These are phyloP conservation scores for Melikaiella ostensackeni DNA, from an alignment of 2,888 invertebrate species.

Conservation along the genomic window DNA sequence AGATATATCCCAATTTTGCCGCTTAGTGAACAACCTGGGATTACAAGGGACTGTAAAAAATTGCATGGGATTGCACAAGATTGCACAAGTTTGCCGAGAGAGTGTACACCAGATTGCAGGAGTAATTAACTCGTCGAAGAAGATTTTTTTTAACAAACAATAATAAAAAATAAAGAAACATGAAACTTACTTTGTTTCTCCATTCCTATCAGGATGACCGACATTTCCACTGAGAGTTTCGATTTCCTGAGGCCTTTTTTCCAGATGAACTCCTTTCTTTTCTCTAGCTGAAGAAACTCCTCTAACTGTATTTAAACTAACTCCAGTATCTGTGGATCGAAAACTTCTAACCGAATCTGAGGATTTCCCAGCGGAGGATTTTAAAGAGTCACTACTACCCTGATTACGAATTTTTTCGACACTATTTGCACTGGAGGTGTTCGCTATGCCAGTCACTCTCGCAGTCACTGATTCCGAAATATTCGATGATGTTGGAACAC, in stretches of 20 bases:
- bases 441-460: conserved; percentile 38
- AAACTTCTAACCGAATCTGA: conserved; percentile 67
- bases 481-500: neutral
- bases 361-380: conserved; percentile 67
- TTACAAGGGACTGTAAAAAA: too few relatives aligned
- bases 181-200: conserved; percentile 55
- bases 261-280: conserved; percentile 70
- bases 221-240: conserved; percentile 75
- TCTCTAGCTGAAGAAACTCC: conserved; percentile 73
- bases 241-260: conserved; percentile 72
- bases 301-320: conserved; percentile 72
- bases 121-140: too few relatives aligned
- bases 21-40: too few relatives aligned
- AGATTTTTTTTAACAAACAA: too few relatives aligned
- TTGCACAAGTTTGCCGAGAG: too few relatives aligned
- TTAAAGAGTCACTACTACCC: conserved; percentile 59
- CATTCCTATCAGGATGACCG: conserved; percentile 61
- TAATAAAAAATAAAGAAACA: too few relatives aligned
- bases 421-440: conserved; percentile 54
- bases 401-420: conserved; percentile 49
- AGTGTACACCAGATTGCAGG: too few relatives aligned
- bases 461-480: conserved; percentile 40
- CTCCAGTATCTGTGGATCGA: conserved; percentile 73
- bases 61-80: too few relatives aligned
- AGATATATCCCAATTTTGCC: too few relatives aligned